Evolutionary conservation across 2,797 vertebrate genomes (phyloP).

Genomic region (Anguilla megastoma): DNA sequence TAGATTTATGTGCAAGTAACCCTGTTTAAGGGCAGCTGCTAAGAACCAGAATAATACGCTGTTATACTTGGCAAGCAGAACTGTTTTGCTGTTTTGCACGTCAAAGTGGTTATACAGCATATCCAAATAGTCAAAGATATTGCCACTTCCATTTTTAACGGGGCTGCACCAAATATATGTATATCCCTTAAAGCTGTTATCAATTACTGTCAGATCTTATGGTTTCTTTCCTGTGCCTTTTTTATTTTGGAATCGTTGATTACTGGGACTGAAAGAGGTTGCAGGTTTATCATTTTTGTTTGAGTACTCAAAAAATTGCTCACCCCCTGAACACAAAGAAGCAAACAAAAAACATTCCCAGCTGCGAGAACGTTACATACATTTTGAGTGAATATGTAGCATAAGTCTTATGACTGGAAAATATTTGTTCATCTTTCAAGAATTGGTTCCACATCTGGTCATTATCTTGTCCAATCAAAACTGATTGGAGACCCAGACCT

Average conservation of each 20-base stretch:
- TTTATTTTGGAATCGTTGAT: neutral
- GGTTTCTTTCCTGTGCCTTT: neutral
- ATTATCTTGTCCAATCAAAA: conserved; percentile 19
- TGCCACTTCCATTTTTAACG: neutral
- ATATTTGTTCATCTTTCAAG: conserved; percentile 4
- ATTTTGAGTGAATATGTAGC: neutral
- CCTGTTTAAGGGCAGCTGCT: too few relatives aligned
- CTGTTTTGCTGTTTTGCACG: neutral
- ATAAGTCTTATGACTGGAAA: neutral
- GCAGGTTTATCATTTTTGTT: neutral
- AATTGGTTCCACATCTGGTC: conserved; percentile 28
- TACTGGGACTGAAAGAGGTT: neutral
- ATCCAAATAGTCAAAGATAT: neutral
- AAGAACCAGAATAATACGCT: too few relatives aligned
- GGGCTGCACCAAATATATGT: neutral
- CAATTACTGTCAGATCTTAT: neutral
- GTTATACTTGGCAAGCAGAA: too few relatives aligned
- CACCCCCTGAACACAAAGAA: neutral
- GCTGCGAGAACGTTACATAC: neutral
- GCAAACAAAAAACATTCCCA: neutral
- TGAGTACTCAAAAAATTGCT: neutral
- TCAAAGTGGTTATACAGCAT: neutral
- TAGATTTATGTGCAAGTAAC: too few relatives aligned
- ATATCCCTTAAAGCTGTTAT: neutral
- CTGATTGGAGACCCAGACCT: neutral